phyloP scores from a whole-genome alignment of 2,888 invertebrate species.

The Troides oblongomaculatus region DNA sequence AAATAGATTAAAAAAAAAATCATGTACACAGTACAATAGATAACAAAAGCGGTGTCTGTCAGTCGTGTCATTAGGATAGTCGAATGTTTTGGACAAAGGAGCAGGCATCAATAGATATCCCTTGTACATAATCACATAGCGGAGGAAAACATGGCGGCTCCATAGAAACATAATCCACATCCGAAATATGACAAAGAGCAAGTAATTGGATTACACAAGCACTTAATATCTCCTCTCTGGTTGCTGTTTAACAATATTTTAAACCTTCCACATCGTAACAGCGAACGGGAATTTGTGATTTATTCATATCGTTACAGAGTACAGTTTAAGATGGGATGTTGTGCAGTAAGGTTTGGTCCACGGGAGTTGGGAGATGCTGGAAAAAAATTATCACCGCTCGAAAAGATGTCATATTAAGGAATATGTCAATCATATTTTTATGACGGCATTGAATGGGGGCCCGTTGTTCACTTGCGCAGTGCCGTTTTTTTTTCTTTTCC shows the following conservation, averaged over 20 bases:
- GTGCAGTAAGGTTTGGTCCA: constrained; percentile 30
- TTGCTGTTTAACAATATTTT: constrained; percentile 47
- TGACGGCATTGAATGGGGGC: constrained; percentile 68
- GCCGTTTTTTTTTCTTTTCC: constrained; percentile 51
- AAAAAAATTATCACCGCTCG: constrained; percentile 78
- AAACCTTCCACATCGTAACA: constrained; percentile 33
- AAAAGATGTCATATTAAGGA: constrained; percentile 79
- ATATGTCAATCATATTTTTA: constrained; percentile 80
- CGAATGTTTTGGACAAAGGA: constrained; percentile 56
- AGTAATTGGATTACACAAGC: constrained; percentile 76
- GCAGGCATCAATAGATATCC: constrained; percentile 63
- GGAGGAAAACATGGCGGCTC: constrained; percentile 65
- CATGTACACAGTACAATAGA: constrained; percentile 32
- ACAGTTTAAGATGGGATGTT: constrained; percentile 29
- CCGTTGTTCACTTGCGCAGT: constrained; percentile 74
- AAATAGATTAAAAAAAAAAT: constrained; percentile 24
- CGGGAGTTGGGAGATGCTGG: constrained; percentile 58
- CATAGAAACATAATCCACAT: constrained; percentile 78
- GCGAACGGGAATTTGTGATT: constrained; percentile 30
- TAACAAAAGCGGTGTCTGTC: constrained; percentile 39
- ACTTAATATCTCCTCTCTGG: constrained; percentile 74
- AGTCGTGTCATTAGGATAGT: constrained; percentile 58
- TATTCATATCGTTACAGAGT: not conserved
- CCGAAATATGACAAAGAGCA: constrained; percentile 74
- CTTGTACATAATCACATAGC: constrained; percentile 65